Conservation (phyloP, 1,140 invertebrate genomes). For the Paraescarpia echinospica region DNA sequence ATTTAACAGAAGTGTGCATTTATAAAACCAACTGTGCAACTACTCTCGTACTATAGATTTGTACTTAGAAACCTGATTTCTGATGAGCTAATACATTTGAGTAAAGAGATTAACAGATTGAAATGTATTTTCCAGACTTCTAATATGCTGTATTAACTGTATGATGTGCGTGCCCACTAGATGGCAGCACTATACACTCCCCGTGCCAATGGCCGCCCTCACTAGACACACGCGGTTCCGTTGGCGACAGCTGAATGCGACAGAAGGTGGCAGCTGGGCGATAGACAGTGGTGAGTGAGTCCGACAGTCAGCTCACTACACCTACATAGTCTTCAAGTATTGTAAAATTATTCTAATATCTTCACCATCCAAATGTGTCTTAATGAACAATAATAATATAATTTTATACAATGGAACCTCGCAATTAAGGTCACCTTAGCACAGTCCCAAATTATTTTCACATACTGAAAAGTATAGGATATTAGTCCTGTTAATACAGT, state of each 20-base stretch:
- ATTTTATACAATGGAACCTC: too few relatives aligned
- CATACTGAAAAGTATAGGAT: too few relatives aligned
- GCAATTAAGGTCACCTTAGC: too few relatives aligned
- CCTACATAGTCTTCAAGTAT: background rate
- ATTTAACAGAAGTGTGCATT: too few relatives aligned
- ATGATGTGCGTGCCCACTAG: conserved; percentile 27
- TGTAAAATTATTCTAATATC: too few relatives aligned
- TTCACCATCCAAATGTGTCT: background rate
- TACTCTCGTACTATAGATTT: too few relatives aligned
- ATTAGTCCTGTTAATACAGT: too few relatives aligned
- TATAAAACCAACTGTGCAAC: too few relatives aligned
- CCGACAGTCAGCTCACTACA: background rate
- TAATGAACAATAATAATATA: too few relatives aligned
- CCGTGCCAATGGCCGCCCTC: conserved; percentile 55
- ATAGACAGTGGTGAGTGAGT: conserved; percentile 53
- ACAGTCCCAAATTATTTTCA: too few relatives aligned
- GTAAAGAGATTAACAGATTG: background rate
- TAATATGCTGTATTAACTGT: background rate
- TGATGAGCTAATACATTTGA: too few relatives aligned
- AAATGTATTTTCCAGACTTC: background rate
- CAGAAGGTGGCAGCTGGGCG: conserved; percentile 51
- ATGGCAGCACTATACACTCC: conserved; percentile 57
- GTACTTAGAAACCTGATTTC: too few relatives aligned
- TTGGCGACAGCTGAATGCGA: conserved; percentile 41
- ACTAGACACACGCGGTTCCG: conserved; percentile 54